These are phyloP conservation scores for Buathra laborator DNA, from an alignment of 2,888 invertebrate genomes.

Conservation along the genomic window DNA sequence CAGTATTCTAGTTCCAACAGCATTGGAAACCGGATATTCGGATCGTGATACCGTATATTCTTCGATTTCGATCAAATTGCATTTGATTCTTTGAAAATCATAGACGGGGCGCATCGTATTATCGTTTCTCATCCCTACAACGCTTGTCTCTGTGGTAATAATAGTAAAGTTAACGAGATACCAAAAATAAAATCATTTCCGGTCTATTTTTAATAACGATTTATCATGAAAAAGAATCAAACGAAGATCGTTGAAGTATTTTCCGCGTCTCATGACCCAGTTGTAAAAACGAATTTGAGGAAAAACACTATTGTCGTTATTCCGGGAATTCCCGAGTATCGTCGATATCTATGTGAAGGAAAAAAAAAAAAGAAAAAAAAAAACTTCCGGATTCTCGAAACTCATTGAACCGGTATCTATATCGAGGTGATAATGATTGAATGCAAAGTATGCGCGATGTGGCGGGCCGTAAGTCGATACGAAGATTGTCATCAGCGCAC, in stretches of 20 bases:
- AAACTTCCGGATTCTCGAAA: constrained; percentile 40
- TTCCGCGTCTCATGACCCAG: constrained; percentile 16
- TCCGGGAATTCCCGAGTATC: constrained; percentile 24
- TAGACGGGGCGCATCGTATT: too few relatives aligned
- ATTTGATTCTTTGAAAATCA: too few relatives aligned
- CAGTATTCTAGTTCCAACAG: background rate
- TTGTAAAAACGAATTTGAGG: background rate
- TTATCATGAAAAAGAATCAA: constrained; percentile 13
- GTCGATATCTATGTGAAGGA: background rate
- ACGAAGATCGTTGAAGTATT: constrained; percentile 8
- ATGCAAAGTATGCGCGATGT: background rate
- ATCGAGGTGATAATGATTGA: constrained; percentile 10
- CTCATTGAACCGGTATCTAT: constrained; percentile 6
- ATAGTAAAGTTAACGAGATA: background rate
- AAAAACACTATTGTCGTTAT: constrained; percentile 2
- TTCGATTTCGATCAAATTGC: too few relatives aligned
- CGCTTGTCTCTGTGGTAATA: too few relatives aligned
- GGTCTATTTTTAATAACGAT: constrained; percentile 21
- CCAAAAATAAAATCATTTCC: constrained; percentile 1
- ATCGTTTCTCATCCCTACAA: too few relatives aligned
- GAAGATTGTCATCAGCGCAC: constrained; percentile 6
- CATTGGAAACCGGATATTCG: background rate
- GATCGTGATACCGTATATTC: too few relatives aligned
- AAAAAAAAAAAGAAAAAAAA: constrained; percentile 4
- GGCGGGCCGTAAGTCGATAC: background rate